Evolutionary conservation across 2,797 vertebrate genomes (phyloP), one percentile per base, ranked within the genome.

Genomic region (Steatocranus sp.): DNA sequence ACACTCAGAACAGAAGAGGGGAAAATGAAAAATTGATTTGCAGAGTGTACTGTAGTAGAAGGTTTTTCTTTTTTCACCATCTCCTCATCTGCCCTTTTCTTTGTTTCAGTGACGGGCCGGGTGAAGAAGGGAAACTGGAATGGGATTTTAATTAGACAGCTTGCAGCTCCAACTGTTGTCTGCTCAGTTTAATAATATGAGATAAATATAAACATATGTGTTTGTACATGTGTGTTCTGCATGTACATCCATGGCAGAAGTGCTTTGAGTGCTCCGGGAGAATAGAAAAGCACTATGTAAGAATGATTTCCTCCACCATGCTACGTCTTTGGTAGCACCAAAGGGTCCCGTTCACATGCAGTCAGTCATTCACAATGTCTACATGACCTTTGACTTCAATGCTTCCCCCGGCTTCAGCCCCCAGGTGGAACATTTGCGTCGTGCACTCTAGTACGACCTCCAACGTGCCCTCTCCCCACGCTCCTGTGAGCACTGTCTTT

Each of bases 1-100:
- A 94, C 89, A 91, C 87, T 88, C 77, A 27, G 58, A 81, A 90
- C 82, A 90, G 82, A 84, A 87, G 76, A 82, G 77, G 36, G 54
- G 78, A 9, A 83, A 87, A 93, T 92, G 58, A 91, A 94, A 94
- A 92, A 90, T 90, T 78, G 81, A 93, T 94, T 94, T 87, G 85
- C 27, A 5, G 76, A 88, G 76, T 83, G 63, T 78, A 27, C 46
- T 38, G 25, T 54, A 18, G 63, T 43, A 81, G 5, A 50, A 63
- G 80, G 32, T 38, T 82, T 80, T 53, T 48, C 82, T 78, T 83
- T 78, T 77, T 80, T 53, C 18, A 0, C 6, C 36, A n/a, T 75
- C 25, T 82, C 61, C 78, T 87, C 76, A 54, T 81, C 88, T 89
- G 84, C 76, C 78, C 88, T 87, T 86, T 83, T 66, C 56, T 48